phyloP scores from a whole-genome alignment of 2,888 invertebrate species.

The Camponotus fellah region DNA sequence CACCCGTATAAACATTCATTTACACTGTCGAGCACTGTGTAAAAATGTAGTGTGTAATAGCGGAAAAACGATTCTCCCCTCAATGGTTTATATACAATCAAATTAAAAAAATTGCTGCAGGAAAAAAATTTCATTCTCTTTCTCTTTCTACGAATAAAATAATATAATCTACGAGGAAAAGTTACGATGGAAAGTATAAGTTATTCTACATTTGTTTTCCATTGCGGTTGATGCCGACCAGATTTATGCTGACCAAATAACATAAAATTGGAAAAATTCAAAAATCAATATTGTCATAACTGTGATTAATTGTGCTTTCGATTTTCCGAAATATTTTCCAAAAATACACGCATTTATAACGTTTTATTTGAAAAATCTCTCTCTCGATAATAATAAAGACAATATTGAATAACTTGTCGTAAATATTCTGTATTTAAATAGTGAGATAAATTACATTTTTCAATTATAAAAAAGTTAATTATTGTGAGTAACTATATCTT shows the following conservation, averaged over 20 bases:
- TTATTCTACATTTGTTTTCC: neutral
- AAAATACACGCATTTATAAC: neutral
- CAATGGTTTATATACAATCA: neutral
- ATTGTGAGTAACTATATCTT: neutral
- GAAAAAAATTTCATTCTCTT: no score
- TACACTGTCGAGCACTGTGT: neutral
- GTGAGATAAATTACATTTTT: neutral
- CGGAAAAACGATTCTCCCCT: neutral
- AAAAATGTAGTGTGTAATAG: neutral
- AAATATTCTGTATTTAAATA: neutral
- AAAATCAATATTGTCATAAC: neutral
- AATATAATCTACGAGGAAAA: neutral
- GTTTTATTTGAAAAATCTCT: neutral
- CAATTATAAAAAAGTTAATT: neutral
- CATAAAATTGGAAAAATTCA: neutral
- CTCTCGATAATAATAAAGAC: neutral
- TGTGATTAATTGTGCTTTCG: neutral
- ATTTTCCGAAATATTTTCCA: neutral
- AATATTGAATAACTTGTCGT: neutral
- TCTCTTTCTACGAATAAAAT: neutral
- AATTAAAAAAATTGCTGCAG: neutral
- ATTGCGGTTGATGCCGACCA: neutral
- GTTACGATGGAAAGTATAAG: neutral
- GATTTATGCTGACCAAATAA: neutral
- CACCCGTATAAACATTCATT: slow-evolving; percentile 25